Evolutionary conservation across 1,140 invertebrate species (phyloP), one percentile per base, ranked within the genome.

Genomic region (Heliconius nattereri): DNA sequence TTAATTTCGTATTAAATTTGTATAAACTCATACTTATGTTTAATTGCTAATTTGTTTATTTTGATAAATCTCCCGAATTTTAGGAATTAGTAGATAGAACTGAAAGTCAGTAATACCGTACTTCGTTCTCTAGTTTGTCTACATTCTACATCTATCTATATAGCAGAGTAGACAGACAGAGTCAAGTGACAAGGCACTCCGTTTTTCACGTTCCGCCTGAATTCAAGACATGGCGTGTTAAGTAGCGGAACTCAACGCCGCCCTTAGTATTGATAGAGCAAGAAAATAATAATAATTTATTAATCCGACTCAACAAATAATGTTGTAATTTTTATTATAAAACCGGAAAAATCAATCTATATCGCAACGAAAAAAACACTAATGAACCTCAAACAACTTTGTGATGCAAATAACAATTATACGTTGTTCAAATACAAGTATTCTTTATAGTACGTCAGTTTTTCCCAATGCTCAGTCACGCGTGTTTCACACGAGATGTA

Each of bases 381-480:
- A 20, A 52, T 20, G 16, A 52, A 52, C 19, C 49, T 20, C 49
- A 66, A 66, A 13, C n/a, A 66, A 60, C 20, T 26, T 60, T 11
- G 54, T 57, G 54, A 23, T 23, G 20, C 8, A 11, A 29, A 23
- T 16, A 66, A 13, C 29, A 29, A 26, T 66, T 11, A 29, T 29
- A 66, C 60, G 11, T 29, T 29, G 11, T 66, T 16, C 60, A 66
- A 66, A 1, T 66, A 66, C 60, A 23, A 57, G 54, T 57, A 57
- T 52, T 52, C 26, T 60, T 60, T 60, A 60, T 11, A 3, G n/a
- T 23, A 11, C 2, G 9, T 60, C 54, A 29, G 60, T 66, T 66
- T 66, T 66, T 26, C 60, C 29, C 26, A 66, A 13, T 66, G 60
- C 26, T 29, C 60, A 66, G 60, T 66, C 60, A 66, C 60, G 60